These are phyloP conservation scores for Diogma glabrata DNA, from an alignment of 2,888 invertebrate species.

Conservation along the genomic window DNA sequence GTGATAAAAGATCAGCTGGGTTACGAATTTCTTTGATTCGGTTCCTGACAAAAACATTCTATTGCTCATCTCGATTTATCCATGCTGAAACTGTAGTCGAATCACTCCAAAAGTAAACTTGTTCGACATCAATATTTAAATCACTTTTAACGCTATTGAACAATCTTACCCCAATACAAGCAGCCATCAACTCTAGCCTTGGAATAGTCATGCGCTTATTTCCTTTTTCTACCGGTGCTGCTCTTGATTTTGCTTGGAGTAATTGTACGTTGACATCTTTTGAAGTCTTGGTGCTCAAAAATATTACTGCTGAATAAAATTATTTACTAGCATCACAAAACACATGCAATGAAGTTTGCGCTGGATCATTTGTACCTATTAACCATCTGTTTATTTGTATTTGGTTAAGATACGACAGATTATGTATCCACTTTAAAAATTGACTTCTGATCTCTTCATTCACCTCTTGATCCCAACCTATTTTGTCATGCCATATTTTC, in stretches of 20 bases:
- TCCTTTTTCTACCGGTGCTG: constrained; percentile 20
- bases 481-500: not conserved
- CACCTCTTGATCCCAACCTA: constrained; percentile 6
- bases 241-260: constrained; percentile 22
- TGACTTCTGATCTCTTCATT: not conserved
- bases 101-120: constrained; percentile 21
- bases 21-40: constrained; percentile 17
- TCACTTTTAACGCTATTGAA: constrained; percentile 13
- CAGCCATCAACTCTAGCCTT: constrained; percentile 25
- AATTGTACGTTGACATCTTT: constrained; percentile 18
- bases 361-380: not conserved
- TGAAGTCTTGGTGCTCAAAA: constrained; percentile 18
- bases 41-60: constrained; percentile 16
- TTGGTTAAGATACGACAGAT: not conserved
- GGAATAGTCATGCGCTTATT: constrained; percentile 22
- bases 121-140: constrained; percentile 13
- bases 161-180: constrained; percentile 22
- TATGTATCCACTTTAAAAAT: not conserved
- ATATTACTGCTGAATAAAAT: constrained; percentile 10
- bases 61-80: not conserved
- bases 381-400: not conserved
- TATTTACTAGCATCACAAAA: constrained; percentile 10
- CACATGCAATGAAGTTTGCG: not conserved
- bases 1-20: constrained; percentile 26
- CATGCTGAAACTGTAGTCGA: not conserved